phyloP scores from a whole-genome alignment of 2,113 vertebrate species.

The Camelus dromedarius region DNA sequence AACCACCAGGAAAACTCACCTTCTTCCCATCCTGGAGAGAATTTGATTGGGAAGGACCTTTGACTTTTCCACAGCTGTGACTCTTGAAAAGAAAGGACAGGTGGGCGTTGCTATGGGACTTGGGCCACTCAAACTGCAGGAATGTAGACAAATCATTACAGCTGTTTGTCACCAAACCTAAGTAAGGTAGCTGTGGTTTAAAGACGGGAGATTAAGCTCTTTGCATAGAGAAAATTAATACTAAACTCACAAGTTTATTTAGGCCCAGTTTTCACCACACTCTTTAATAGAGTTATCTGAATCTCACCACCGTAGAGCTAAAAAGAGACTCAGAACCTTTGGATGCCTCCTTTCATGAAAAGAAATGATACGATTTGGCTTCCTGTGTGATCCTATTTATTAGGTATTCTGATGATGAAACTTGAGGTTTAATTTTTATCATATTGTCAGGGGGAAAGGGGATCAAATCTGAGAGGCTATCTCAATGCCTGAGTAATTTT shows the following conservation, averaged over 20 bases:
- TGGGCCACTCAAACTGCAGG: neutral
- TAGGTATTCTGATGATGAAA: constrained; percentile 26
- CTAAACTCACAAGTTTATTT: neutral
- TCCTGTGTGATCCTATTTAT: neutral
- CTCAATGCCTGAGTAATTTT: constrained; percentile 52
- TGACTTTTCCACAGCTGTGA: neutral
- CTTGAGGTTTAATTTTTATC: constrained; percentile 52
- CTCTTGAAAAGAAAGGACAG: neutral
- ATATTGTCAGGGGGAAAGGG: neutral
- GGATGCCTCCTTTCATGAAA: neutral
- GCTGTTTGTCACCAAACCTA: neutral
- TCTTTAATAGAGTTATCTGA: neutral
- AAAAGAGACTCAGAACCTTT: neutral
- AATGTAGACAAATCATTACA: neutral
- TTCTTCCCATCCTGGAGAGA: neutral
- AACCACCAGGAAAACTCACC: neutral
- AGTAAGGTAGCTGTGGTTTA: neutral
- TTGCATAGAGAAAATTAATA: neutral
- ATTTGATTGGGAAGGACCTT: neutral
- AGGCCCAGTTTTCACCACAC: neutral
- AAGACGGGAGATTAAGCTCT: neutral
- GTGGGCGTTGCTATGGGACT: neutral
- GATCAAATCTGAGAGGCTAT: constrained; percentile 44
- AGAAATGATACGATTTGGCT: constrained; percentile 24
- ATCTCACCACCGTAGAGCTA: neutral